Evolutionary conservation across 2,113 vertebrate genomes (phyloP).

Genomic region (Mesembrinibis cayennensis): DNA sequence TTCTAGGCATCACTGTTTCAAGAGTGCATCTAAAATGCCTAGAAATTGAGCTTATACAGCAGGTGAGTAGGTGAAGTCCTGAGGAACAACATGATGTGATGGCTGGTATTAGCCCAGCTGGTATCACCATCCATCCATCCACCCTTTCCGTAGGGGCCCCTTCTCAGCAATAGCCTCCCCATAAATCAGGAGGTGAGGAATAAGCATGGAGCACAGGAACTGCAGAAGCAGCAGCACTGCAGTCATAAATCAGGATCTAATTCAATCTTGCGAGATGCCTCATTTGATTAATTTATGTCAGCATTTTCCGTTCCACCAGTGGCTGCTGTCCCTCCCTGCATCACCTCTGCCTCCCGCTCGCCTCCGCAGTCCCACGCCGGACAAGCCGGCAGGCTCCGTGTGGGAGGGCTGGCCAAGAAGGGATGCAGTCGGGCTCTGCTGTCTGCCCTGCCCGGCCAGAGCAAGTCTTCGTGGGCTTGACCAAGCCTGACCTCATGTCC

Average conservation of each 20-base stretch:
- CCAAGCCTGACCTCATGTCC: background rate
- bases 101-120: background rate
- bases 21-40: background rate
- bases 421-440: background rate
- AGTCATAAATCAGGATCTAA: constrained; percentile 80
- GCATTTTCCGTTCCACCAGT: constrained; percentile 47
- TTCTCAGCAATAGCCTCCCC: constrained; percentile 34
- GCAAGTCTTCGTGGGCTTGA: background rate
- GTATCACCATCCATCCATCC: background rate
- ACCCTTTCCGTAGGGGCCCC: background rate
- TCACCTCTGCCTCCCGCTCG: background rate
- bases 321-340: constrained; percentile 20
- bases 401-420: background rate
- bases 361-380: background rate
- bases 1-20: background rate
- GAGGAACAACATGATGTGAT: background rate
- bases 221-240: constrained; percentile 54
- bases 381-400: background rate
- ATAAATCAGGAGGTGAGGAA: constrained; percentile 73
- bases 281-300: constrained; percentile 81
- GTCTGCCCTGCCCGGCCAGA: fast-evolving
- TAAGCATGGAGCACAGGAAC: constrained; percentile 24
- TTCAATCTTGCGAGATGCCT: constrained; percentile 78
- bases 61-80: background rate
- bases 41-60: constrained; percentile 3